Conservation (phyloP, 2,888 invertebrate genomes). For the Venustoraphidia nigricollis region DNA sequence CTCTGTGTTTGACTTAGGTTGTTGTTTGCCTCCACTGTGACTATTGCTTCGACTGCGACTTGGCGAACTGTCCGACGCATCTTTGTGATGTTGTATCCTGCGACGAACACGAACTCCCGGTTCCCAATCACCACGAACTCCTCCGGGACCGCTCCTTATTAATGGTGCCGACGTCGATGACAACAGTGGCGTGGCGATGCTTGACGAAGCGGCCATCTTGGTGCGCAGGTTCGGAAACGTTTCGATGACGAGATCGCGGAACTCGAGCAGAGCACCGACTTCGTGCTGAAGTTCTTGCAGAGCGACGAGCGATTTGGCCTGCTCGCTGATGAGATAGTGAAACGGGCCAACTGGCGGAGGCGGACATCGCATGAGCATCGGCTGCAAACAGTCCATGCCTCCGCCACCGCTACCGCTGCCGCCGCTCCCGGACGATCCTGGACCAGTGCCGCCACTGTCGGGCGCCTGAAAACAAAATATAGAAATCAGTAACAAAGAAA, state of each 20-base stretch:
- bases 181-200: constrained; percentile 23
- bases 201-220: constrained; percentile 58
- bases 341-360: constrained; percentile 56
- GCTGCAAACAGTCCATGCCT: constrained; percentile 70
- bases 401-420: constrained; percentile 1
- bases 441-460: constrained; percentile 20
- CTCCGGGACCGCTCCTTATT: constrained; percentile 12
- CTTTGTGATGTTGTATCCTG: constrained; percentile 22
- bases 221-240: constrained; percentile 81
- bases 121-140: constrained; percentile 56
- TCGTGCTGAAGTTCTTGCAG: constrained; percentile 88
- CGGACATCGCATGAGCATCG: constrained; percentile 52
- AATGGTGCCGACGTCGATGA: constrained; percentile 27
- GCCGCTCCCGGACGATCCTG: constrained; percentile 17
- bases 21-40: constrained; percentile 41
- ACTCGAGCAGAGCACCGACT: constrained; percentile 79
- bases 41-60: constrained; percentile 48
- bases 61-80: constrained; percentile 22
- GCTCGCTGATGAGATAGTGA: constrained; percentile 73
- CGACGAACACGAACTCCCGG: constrained; percentile 59
- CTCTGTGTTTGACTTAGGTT: constrained; percentile 41
- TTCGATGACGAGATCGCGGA: constrained; percentile 88
- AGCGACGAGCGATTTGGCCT: constrained; percentile 74
- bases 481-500: background rate
- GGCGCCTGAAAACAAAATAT: constrained; percentile 3